Evolutionary conservation across 2,797 vertebrate genomes (phyloP).

Genomic region (Selene dorsalis): DNA sequence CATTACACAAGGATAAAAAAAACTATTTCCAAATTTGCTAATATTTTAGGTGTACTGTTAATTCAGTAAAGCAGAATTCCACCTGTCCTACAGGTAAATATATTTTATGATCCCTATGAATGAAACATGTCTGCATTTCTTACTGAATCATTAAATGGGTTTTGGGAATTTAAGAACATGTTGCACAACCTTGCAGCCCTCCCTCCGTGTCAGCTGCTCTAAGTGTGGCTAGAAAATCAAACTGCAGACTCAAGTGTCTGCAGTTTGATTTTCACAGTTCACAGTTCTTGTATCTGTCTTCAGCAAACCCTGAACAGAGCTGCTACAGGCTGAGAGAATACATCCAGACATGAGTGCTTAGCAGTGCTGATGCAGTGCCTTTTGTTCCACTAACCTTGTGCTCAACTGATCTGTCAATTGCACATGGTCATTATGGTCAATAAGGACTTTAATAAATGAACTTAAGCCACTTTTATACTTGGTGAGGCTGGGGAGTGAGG

Average conservation of each 20-base stretch:
- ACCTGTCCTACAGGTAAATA: not conserved
- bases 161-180: not conserved
- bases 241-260: not conserved
- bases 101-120: not conserved
- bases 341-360: not conserved
- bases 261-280: not conserved
- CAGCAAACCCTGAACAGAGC: not conserved
- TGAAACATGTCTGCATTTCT: not conserved
- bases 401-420: not conserved
- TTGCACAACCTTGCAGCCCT: not conserved
- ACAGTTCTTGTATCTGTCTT: not conserved
- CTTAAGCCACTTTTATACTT: not conserved
- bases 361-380: not conserved
- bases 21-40: not conserved
- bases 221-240: not conserved
- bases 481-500: not conserved
- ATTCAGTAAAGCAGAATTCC: not conserved
- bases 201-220: not conserved
- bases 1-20: not conserved
- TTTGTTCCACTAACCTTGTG: not conserved
- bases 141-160: not conserved
- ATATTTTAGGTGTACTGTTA: not conserved
- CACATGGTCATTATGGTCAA: not conserved
- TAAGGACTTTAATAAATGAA: not conserved
- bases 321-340: not conserved